Percentiles rank a stretch among this genome's conserved stretches.
These are phyloP conservation scores for Actinia tenebrosa DNA, from an alignment of 64 coral and sea anemone species.

Conservation along the genomic window DNA sequence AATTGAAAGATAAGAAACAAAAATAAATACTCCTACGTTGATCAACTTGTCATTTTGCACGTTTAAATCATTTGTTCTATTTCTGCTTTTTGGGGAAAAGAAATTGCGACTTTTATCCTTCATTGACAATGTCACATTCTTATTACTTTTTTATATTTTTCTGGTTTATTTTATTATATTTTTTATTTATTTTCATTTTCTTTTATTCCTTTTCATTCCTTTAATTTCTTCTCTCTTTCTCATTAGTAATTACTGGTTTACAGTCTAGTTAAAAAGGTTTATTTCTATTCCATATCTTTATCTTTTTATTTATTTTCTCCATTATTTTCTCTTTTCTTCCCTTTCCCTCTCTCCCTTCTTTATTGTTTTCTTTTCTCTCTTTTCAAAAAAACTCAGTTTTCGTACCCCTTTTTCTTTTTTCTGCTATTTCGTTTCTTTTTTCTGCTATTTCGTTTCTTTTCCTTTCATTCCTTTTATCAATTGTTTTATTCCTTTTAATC, in stretches of 20 bases:
- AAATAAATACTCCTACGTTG: background rate
- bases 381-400: background rate
- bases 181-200: too few species aligned
- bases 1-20: constrained; percentile 11
- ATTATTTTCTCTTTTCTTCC: background rate
- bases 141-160: background rate
- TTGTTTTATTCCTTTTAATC: too few species aligned
- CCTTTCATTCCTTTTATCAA: too few species aligned
- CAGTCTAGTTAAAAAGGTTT: too few species aligned
- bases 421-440: background rate
- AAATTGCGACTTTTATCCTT: background rate
- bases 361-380: background rate
- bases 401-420: background rate
- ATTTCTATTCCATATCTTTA: background rate
- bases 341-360: background rate
- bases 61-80: background rate
- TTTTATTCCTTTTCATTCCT: too few species aligned
- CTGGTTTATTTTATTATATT: background rate
- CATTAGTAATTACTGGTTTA: too few species aligned
- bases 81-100: background rate
- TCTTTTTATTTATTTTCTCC: background rate
- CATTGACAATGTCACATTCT: background rate
- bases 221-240: too few species aligned
- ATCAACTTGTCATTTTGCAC: background rate
- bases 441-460: too few species aligned